phyloP scores from a whole-genome alignment of 1,140 invertebrate species.

The Euglossa dilemma region DNA sequence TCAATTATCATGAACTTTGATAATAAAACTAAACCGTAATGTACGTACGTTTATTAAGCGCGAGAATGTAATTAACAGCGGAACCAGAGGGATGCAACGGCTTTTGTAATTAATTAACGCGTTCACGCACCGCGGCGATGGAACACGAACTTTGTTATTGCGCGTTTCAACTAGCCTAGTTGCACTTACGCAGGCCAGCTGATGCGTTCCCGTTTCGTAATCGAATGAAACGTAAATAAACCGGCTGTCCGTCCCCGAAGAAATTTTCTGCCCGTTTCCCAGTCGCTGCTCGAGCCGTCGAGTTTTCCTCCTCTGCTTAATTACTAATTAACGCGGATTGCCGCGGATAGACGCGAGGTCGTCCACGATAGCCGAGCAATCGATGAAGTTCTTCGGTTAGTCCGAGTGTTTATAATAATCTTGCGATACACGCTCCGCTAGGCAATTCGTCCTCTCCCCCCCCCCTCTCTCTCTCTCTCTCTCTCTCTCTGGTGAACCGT shows the following conservation, averaged over 20 bases:
- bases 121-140: conserved; percentile 10
- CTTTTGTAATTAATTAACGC: conserved; percentile 67
- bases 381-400: conserved; percentile 3
- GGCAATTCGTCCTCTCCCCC: background rate
- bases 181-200: conserved; percentile 16
- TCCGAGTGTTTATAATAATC: conserved; percentile 11
- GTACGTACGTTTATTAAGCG: background rate
- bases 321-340: too few species aligned
- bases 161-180: conserved; percentile 9
- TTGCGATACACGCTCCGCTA: background rate
- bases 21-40: too few species aligned
- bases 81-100: conserved; percentile 19
- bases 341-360: background rate
- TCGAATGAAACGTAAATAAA: conserved; percentile 37
- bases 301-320: too few species aligned
- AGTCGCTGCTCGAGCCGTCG: too few species aligned
- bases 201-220: conserved; percentile 30
- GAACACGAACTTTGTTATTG: conserved; percentile 41
- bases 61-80: conserved; percentile 51
- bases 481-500: conserved; percentile 18
- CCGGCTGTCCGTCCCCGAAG: background rate
- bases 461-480: background rate
- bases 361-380: background rate
- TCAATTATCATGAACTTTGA: too few species aligned
- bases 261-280: background rate